phyloP scores from a whole-genome alignment of 2,888 invertebrate genomes.

The Xanthia togata region DNA sequence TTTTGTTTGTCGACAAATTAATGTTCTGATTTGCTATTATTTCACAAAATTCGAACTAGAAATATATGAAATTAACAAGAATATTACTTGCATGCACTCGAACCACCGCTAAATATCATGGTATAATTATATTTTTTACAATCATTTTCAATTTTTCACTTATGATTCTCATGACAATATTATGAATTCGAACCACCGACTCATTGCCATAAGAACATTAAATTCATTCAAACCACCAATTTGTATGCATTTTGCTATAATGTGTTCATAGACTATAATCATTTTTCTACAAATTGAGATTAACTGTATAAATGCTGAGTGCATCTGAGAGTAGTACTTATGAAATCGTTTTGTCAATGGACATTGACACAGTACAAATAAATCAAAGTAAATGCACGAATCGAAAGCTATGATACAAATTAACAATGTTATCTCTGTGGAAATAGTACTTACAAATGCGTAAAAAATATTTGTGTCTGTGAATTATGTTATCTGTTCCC shows the following conservation, averaged over 20 bases:
- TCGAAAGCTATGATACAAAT: conserved; percentile 5
- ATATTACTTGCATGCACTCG: not conserved
- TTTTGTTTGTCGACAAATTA: not conserved
- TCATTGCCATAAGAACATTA: conserved; percentile 48
- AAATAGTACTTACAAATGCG: not conserved
- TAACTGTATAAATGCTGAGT: not conserved
- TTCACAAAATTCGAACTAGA: not conserved
- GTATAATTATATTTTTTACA: not conserved
- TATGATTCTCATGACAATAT: conserved; percentile 39
- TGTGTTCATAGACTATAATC: conserved; percentile 36
- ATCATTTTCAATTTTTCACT: conserved; percentile 6
- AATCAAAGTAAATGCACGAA: not conserved
- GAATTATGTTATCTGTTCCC: not conserved
- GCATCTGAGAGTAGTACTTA: not conserved
- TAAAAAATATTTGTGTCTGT: not conserved
- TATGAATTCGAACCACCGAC: conserved; percentile 58
- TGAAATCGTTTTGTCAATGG: conserved; percentile 13
- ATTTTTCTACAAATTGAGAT: conserved; percentile 15
- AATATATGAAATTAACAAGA: not conserved
- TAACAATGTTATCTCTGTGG: not conserved
- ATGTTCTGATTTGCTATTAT: not conserved
- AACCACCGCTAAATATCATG: conserved; percentile 1
- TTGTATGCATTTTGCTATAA: conserved; percentile 20
- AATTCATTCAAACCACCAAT: conserved; percentile 15
- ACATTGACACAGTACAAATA: no score